These are phyloP conservation scores for Agrotis ipsilon DNA, from an alignment of 2,888 invertebrate genomes.

Conservation along the genomic window DNA sequence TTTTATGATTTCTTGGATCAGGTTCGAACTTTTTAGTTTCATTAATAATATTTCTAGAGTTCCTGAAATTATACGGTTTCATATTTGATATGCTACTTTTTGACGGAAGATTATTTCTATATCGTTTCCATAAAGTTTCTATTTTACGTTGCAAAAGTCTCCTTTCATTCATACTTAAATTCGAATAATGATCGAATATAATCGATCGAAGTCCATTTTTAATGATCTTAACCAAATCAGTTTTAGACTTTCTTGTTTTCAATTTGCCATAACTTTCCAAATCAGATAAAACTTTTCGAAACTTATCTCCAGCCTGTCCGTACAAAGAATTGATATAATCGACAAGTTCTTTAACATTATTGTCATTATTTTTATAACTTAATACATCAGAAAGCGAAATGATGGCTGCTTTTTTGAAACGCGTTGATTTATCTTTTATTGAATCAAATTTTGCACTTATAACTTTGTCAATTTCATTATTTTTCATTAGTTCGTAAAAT, in stretches of 20 bases:
- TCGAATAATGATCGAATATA: constrained; percentile 74
- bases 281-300: constrained; percentile 65
- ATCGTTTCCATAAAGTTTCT: constrained; percentile 11
- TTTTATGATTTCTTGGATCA: not conserved
- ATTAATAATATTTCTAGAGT: not conserved
- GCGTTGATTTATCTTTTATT: constrained; percentile 57
- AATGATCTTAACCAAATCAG: constrained; percentile 66
- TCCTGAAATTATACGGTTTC: not conserved
- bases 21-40: not conserved
- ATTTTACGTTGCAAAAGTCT: constrained; percentile 63
- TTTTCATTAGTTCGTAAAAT: constrained; percentile 68
- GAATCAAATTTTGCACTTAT: constrained; percentile 66
- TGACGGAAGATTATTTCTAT: not conserved
- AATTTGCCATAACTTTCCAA: constrained; percentile 64
- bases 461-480: constrained; percentile 61
- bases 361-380: constrained; percentile 44
- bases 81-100: not conserved
- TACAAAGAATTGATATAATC: constrained; percentile 75
- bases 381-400: constrained; percentile 52
- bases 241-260: constrained; percentile 60
- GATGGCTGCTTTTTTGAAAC: constrained; percentile 60
- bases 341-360: constrained; percentile 52
- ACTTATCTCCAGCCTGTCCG: constrained; percentile 50
- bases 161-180: constrained; percentile 64
- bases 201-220: constrained; percentile 66